Evolutionary conservation across 2,113 vertebrate genomes (phyloP).

Genomic region (Mustela nigripes): DNA sequence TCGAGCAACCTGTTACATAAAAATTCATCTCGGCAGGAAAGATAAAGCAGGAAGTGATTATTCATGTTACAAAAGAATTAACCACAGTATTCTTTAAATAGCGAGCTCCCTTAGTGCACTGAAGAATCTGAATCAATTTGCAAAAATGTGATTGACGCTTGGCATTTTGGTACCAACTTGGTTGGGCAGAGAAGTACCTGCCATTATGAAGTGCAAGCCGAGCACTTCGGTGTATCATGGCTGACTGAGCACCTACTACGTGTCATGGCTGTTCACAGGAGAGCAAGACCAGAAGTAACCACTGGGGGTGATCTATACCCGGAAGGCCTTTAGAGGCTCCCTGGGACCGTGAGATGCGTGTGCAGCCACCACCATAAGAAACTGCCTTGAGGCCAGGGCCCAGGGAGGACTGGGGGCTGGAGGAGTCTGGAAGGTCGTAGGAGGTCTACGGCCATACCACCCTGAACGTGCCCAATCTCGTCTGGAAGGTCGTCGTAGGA

Average conservation of each 20-base stretch:
- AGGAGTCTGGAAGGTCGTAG: neutral
- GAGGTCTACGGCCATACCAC: neutral
- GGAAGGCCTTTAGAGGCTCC: neutral
- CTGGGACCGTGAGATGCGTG: neutral
- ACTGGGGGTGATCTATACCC: neutral
- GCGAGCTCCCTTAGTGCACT: constrained; percentile 70
- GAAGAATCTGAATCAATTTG: constrained; percentile 80
- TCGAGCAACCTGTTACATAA: constrained; percentile 73
- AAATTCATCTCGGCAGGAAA: constrained; percentile 77
- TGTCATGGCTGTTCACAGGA: neutral
- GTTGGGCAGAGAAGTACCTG: constrained; percentile 69
- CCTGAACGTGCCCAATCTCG: too few species aligned
- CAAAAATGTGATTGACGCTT: constrained; percentile 80
- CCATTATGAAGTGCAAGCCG: constrained; percentile 51
- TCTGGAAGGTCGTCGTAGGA: neutral
- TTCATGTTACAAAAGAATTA: constrained; percentile 82
- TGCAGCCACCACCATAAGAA: neutral
- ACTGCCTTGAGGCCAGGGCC: neutral
- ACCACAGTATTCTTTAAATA: constrained; percentile 82
- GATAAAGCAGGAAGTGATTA: constrained; percentile 83
- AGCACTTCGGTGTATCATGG: neutral
- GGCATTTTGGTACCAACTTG: constrained; percentile 73
- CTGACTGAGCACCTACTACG: neutral
- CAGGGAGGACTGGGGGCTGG: neutral
- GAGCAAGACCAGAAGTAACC: neutral